Conservation (phyloP, 2,888 invertebrate species). For the Mimachlamys varia region DNA sequence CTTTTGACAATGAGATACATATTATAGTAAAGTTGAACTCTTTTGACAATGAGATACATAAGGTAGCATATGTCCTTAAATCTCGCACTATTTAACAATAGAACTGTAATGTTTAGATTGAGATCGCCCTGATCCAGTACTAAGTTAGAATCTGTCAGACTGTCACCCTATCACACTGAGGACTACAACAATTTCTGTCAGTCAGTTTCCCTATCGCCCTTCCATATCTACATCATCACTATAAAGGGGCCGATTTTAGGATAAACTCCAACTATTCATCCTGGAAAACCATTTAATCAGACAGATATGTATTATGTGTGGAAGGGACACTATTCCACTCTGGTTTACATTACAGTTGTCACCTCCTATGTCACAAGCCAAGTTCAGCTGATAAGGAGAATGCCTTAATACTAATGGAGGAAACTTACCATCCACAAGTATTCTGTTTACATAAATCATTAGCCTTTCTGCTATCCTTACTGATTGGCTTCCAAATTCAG, state of each 20-base stretch:
- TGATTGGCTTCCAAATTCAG: background rate
- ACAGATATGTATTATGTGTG: slow-evolving; percentile 21
- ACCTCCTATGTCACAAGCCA: background rate
- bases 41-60: background rate
- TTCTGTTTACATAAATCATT: background rate
- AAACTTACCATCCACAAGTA: background rate
- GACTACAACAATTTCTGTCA: background rate
- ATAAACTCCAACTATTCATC: background rate
- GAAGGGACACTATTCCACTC: background rate
- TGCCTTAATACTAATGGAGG: background rate
- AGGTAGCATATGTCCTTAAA: background rate
- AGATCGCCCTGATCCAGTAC: background rate
- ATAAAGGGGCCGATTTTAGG: background rate
- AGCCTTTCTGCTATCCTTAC: background rate
- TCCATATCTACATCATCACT: slow-evolving; percentile 15
- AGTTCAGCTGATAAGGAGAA: background rate
- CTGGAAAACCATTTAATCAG: slow-evolving; percentile 10
- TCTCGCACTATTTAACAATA: background rate
- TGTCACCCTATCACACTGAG: background rate
- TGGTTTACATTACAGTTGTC: background rate
- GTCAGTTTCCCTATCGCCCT: background rate
- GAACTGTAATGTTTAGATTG: background rate
- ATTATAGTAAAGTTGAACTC: background rate
- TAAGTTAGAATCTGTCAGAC: background rate
- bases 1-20: background rate